Base-by-base conservation (phyloP, 2,888 invertebrate species). In the Noctua janthe region DNA sequence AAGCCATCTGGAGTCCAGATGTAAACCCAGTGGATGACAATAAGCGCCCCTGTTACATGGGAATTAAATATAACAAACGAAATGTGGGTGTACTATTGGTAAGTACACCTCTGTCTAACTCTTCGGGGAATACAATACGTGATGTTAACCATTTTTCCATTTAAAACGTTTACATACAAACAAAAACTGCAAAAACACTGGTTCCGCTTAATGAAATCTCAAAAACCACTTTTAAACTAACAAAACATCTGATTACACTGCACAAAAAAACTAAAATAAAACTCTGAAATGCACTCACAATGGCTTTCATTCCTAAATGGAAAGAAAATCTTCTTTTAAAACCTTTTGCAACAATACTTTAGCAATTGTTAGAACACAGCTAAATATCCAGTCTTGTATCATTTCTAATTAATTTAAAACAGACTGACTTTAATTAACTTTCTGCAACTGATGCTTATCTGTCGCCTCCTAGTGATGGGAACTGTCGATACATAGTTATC, bases 361-460 rank as follows among this genome's bases (percentile, higher is more conserved):
- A 66, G 71, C 82, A 56, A 66, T 67, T 59, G 67, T 74, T 79
- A 67, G 71, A 76, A 77, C 62, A 77, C 85, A 84, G 75, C 13
- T 56, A 81, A 76, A 82, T 66, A 74, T 67, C 72, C 39, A 66
- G 78, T 75, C 67, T 85, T 82, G 85, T 83, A 87, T 85, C 77
- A 80, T 84, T 90, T 91, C 90, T 92, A 93, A 94, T 94, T 94
- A 93, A 94, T 93, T 94, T 92, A 92, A 93, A 92, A 91, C 91
- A 92, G 90, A 85, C 90, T 90, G 91, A 92, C 88, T 94, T 94
- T 94, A 94, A 94, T 94, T 94, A 94, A 93, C 92, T 94, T 91
- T 91, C 91, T 93, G 93, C 93, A 93, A 92, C 92, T 90, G 93
- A 93, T 93, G 92, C 91, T 93, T 92, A 94, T 94, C 92, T 86